phyloP scores from a whole-genome alignment of 2,797 vertebrate genomes.

The Acanthurus leucopareius region DNA sequence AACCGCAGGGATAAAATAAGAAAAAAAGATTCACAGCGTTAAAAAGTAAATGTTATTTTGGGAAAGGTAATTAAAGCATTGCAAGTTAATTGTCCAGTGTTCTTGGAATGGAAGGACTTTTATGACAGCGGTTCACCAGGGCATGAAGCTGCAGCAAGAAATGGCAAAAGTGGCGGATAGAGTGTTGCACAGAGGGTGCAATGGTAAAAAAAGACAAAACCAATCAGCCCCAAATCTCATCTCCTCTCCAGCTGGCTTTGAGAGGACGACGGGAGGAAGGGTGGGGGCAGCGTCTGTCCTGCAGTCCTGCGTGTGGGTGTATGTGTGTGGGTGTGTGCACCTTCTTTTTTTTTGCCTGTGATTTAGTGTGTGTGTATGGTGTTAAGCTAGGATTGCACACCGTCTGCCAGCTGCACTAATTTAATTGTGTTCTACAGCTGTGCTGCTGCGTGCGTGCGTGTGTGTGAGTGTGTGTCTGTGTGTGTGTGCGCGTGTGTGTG shows the following conservation, averaged over 20 bases:
- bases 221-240: conserved; percentile 79
- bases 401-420: conserved; percentile 72
- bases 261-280: conserved; percentile 49
- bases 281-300: conserved; percentile 71
- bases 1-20: background rate
- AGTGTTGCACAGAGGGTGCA: conserved; percentile 38
- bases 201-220: conserved; percentile 67
- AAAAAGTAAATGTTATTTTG: background rate
- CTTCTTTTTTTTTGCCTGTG: conserved; percentile 46
- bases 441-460: conserved; percentile 44
- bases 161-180: conserved; percentile 21
- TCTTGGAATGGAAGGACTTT: conserved; percentile 9
- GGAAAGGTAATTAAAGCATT: conserved; percentile 35
- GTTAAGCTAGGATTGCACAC: conserved; percentile 52
- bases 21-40: background rate
- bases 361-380: conserved; percentile 60
- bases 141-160: background rate
- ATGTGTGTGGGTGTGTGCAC: conserved; percentile 3
- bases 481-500: conserved; percentile 28
- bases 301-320: conserved; percentile 20
- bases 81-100: background rate
- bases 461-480: conserved; percentile 9
- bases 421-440: conserved; percentile 77
- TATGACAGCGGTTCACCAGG: conserved; percentile 12
- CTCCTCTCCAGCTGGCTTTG: conserved; percentile 77